These are phyloP conservation scores for Phoxinus dragarum DNA, from an alignment of 2,797 vertebrate genomes.

Conservation along the genomic window DNA sequence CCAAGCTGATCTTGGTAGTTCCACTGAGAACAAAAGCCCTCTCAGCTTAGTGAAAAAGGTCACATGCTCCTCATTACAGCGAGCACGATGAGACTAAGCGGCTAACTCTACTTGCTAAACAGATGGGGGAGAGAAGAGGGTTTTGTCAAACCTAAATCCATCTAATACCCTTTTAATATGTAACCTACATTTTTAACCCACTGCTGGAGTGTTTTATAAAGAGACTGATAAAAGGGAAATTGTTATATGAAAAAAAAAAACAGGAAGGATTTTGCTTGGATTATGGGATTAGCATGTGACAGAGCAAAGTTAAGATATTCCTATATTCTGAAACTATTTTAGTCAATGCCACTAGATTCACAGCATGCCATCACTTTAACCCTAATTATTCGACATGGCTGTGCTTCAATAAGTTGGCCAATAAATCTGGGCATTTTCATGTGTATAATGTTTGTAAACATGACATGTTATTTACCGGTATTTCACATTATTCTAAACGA, in stretches of 20 bases:
- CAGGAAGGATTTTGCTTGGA: background rate
- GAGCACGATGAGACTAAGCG: background rate
- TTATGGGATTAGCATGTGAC: slow-evolving; percentile 21
- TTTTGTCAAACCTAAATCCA: slow-evolving; percentile 40
- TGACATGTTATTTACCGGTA: background rate
- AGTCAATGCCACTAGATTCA: background rate
- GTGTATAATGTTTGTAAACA: background rate
- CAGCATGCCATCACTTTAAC: background rate
- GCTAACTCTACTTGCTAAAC: slow-evolving; percentile 22
- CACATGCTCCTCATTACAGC: slow-evolving; percentile 43
- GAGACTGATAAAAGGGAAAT: background rate
- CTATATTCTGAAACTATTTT: background rate
- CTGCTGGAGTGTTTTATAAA: slow-evolving; percentile 22
- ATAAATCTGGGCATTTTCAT: background rate
- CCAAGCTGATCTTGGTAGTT: background rate
- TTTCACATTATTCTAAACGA: background rate
- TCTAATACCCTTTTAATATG: slow-evolving; percentile 36
- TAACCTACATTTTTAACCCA: slow-evolving; percentile 27
- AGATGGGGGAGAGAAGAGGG: background rate
- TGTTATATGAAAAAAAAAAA: background rate
- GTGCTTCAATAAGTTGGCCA: background rate
- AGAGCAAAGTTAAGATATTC: slow-evolving; percentile 1
- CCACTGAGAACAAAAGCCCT: slow-evolving; percentile 41
- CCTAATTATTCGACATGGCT: background rate
- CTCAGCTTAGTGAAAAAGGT: slow-evolving; percentile 24